Evolutionary conservation across 2,797 vertebrate genomes (phyloP), one percentile per base, ranked within the genome.

Genomic region (Luscinia luscinia): DNA sequence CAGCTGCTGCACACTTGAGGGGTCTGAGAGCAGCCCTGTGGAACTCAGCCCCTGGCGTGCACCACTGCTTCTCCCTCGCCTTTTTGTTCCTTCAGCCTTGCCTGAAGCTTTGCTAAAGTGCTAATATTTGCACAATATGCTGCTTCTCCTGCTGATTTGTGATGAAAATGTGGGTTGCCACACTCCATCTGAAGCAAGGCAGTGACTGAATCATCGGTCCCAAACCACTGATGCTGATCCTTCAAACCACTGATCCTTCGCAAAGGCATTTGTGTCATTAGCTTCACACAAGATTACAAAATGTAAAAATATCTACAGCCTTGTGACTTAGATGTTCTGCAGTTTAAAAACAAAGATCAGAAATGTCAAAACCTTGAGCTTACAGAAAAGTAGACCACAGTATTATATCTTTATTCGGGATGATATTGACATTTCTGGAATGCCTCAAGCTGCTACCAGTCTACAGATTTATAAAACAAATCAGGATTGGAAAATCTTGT

Each of bases 21-120:
- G 11, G 6, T 5, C 24, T 16, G 23, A 12, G 26, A 62, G 30
- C 19, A 38, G 24, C 3, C 0, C 27, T 43, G 7, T 0, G 2
- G 38, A 69, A 22, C 34, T 43, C 27, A 36, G 41, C 2, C 15
- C 30, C 70, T 48, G n/a, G 8, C 16, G 57, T 48, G 8, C 22
- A 34, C 12, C 15, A 41, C 27, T 9, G 17, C n/a, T 86, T 68
- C 18, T 45, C 16, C 36, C 22, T 55, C 15, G 4, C 11, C 24
- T 28, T 66, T 66, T 28, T 43, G 52, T 9, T 54, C 6, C 1
- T 28, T 48, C 9, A 34, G 28, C 61, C 36, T 51, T 3, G 0
- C 9, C 34, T n/a, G 66, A 87, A 77, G 27, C 34, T 78, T 67
- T 69, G 28, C 22, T 80, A 48, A 38, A 67, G 30, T 49, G 51